A percentile compares a stretch with the other conserved stretches of the same genome.
Conservation (phyloP, 1,140 invertebrate genomes). For the Mizuhopecten yessoensis region DNA sequence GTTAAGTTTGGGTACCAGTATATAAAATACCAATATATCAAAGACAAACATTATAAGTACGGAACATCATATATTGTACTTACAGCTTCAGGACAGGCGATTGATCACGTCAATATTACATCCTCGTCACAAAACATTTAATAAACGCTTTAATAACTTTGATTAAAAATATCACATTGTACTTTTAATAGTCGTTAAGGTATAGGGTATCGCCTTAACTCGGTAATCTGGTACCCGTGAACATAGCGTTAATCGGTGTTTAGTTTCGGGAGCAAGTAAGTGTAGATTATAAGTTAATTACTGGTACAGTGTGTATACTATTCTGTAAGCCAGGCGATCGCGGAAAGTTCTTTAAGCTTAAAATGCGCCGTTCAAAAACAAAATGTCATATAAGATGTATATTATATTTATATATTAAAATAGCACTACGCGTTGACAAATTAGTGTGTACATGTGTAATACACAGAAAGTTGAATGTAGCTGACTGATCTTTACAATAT, state of each 20-base stretch:
- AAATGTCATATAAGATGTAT: background rate
- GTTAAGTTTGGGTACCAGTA: too few species aligned
- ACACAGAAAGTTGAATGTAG: too few species aligned
- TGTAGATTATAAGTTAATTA: background rate
- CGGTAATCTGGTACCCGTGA: background rate
- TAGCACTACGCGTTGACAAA: too few species aligned
- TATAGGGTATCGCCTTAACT: background rate
- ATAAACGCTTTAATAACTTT: background rate
- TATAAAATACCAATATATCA: too few species aligned
- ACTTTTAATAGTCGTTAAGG: constrained; percentile 15
- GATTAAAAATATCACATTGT: background rate
- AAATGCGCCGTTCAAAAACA: background rate
- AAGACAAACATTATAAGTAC: too few species aligned
- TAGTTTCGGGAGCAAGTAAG: background rate
- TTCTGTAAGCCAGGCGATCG: background rate
- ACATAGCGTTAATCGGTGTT: background rate
- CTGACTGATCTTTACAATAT: too few species aligned
- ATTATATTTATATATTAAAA: too few species aligned
- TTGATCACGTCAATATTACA: background rate
- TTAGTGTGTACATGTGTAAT: too few species aligned
- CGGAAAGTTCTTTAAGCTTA: background rate
- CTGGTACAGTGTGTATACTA: background rate
- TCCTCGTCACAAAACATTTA: background rate
- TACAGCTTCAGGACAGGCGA: background rate
- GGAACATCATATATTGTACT: background rate